Percentiles rank a stretch among this genome's conserved stretches.
Conservation (phyloP, 1,140 invertebrate genomes). For the Listronotus oregonensis region DNA sequence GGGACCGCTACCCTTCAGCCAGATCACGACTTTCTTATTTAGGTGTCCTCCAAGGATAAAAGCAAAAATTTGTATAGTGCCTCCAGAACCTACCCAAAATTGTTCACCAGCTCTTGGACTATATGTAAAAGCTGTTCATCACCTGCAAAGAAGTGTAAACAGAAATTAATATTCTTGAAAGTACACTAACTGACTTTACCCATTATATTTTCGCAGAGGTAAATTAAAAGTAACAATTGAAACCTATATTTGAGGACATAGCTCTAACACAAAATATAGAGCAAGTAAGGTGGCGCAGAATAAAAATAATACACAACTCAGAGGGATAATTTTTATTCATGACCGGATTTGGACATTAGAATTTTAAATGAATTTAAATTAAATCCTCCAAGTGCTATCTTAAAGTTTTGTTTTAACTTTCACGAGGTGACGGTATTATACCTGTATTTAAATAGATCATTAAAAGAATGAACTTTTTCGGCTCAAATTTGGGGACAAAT, state of each 20-base stretch:
- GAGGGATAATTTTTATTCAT: slow-evolving; percentile 50
- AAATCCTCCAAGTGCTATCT: slow-evolving; percentile 46
- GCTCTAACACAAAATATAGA: background rate
- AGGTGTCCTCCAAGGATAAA: no score
- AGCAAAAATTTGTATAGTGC: no score
- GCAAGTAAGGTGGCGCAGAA: slow-evolving; percentile 13
- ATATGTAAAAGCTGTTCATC: no score
- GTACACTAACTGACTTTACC: no score
- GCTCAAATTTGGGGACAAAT: slow-evolving; percentile 15
- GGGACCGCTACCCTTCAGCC: no score
- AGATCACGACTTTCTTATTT: no score
- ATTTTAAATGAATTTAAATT: slow-evolving; percentile 54
- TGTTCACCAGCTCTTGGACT: no score
- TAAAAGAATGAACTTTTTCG: slow-evolving; percentile 35
- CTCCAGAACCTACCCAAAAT: no score
- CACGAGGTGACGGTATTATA: slow-evolving; percentile 41
- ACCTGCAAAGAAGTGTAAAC: no score
- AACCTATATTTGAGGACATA: slow-evolving; percentile 1
- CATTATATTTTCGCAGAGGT: no score
- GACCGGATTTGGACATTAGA: slow-evolving; percentile 48
- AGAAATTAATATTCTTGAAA: no score
- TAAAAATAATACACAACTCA: slow-evolving; percentile 40
- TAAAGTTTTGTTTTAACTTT: slow-evolving; percentile 45
- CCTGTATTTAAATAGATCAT: slow-evolving; percentile 45
- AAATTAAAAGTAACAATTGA: no score